A percentile compares a stretch with the other conserved stretches of the same genome.
Conservation (phyloP, 1,140 invertebrate species). For the Drosophila nigromelanica region DNA sequence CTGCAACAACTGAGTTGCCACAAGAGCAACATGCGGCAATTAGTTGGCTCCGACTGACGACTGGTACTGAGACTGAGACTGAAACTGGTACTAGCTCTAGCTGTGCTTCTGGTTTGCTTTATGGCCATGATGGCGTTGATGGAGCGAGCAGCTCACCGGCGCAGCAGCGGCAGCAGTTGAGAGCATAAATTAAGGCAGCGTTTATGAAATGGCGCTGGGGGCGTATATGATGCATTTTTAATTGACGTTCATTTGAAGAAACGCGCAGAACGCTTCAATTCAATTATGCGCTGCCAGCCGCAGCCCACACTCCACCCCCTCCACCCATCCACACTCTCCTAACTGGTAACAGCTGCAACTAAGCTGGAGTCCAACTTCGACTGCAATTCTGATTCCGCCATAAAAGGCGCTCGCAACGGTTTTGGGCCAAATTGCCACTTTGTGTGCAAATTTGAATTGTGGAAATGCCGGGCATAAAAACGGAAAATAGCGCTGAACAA, state of each 20-base stretch:
- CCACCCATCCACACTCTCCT: not conserved
- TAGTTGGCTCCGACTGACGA: slow-evolving; percentile 19
- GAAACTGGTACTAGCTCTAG: slow-evolving; percentile 1
- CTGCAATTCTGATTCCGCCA: slow-evolving; percentile 46
- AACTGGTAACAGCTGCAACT: slow-evolving; percentile 1
- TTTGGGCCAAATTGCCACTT: slow-evolving; percentile 79
- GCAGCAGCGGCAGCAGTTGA: slow-evolving; percentile 40
- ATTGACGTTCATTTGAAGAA: slow-evolving; percentile 81
- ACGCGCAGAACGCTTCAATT: slow-evolving; percentile 73
- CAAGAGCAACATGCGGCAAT: slow-evolving; percentile 21
- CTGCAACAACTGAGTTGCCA: slow-evolving; percentile 30
- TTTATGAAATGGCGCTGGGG: slow-evolving; percentile 79
- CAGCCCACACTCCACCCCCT: slow-evolving; percentile 1
- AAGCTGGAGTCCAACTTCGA: slow-evolving; percentile 24
- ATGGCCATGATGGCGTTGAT: slow-evolving; percentile 34
- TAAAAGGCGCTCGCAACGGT: slow-evolving; percentile 78
- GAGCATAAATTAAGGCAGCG: slow-evolving; percentile 71
- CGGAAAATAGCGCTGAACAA: slow-evolving; percentile 58
- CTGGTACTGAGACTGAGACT: slow-evolving; percentile 7
- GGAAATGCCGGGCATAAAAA: slow-evolving; percentile 71
- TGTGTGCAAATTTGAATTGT: slow-evolving; percentile 81
- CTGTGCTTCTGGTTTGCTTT: slow-evolving; percentile 31
- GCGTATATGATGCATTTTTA: slow-evolving; percentile 82
- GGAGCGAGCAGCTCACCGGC: slow-evolving; percentile 23
- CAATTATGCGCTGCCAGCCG: slow-evolving; percentile 63